A percentile compares a stretch with the other conserved stretches of the same genome.
Evolutionary conservation across 2,888 invertebrate genomes (phyloP).

Genomic region (Dolichomitus sp.): DNA sequence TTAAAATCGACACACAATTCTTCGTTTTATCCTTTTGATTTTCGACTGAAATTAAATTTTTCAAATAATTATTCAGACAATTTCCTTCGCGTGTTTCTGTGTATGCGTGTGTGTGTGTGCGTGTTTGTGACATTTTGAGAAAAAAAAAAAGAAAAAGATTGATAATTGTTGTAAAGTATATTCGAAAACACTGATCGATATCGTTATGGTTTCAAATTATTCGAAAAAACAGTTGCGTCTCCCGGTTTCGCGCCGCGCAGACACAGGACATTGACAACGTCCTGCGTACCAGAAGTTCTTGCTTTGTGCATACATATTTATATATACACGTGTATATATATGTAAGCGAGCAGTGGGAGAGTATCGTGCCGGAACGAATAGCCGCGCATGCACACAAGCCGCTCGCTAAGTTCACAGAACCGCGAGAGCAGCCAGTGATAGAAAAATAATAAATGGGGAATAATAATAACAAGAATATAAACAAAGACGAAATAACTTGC

Average conservation of each 20-base stretch:
- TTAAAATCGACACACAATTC: not conserved
- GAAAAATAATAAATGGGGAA: not conserved
- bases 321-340: slow-evolving; percentile 23
- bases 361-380: slow-evolving; percentile 58
- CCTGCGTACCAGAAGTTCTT: slow-evolving; percentile 59
- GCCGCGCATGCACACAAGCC: slow-evolving; percentile 16
- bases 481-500: not conserved
- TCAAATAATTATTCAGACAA: not conserved
- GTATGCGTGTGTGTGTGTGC: not conserved
- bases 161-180: not conserved
- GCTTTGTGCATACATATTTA: slow-evolving; percentile 21
- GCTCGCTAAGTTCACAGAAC: slow-evolving; percentile 47
- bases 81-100: not conserved
- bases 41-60: not conserved
- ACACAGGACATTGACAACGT: slow-evolving; percentile 9
- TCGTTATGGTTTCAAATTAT: not conserved
- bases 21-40: not conserved
- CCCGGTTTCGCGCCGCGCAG: slow-evolving; percentile 25
- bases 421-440: slow-evolving; percentile 30
- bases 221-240: not conserved
- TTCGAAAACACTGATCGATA: slow-evolving; percentile 28
- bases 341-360: slow-evolving; percentile 1
- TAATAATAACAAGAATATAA: not conserved
- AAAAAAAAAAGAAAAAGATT: not conserved
- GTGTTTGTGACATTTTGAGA: not conserved